Evolutionary conservation across 2,888 invertebrate genomes (phyloP), one percentile per base, ranked within the genome.

Genomic region (Anarsia innoxiella): DNA sequence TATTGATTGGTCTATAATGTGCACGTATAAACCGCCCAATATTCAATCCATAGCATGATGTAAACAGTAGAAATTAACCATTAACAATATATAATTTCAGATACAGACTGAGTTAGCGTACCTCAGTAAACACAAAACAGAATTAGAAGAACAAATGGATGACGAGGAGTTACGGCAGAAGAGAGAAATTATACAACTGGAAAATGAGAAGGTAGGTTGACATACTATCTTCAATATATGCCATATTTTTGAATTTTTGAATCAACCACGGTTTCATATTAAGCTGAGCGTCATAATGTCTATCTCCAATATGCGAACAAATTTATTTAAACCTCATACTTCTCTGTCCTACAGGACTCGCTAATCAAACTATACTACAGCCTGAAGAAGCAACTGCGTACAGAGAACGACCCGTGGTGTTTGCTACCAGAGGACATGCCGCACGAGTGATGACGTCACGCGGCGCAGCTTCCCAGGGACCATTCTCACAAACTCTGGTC

Each of bases 81-180:
- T n/a, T n/a, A n/a, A n/a, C n/a, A n/a, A n/a, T n/a, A n/a, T n/a
- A n/a, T n/a, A 34, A 31, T 69, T 75, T 6, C 71, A 89, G 89
- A 87, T 88, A 45, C 94, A 95, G 79, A 94, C 94, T 23, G 94
- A 96, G 77, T 86, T 95, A 43, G 93, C 93, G 23, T 90, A 93
- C 58, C 86, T 94, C 40, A 89, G 91, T 44, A 92, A 93, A 61
- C 90, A 93, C 55, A 93, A 91, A 75, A 89, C 91, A 48, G 91
- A 92, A 60, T 78, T 94, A 45, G 88, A 93, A 48, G 88, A 89
- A 48, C 86, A 88, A 52, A 86, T 91, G 76, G 88, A 86, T 49
- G 86, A 85, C 39, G 85, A 87, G 33, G 86, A 83, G 48, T 63
- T 88, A 34, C 74, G 78, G 49, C 87, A 89, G 53, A 88, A 88